Conservation (phyloP, 2,797 vertebrate species). For the Cyprinella venusta region DNA sequence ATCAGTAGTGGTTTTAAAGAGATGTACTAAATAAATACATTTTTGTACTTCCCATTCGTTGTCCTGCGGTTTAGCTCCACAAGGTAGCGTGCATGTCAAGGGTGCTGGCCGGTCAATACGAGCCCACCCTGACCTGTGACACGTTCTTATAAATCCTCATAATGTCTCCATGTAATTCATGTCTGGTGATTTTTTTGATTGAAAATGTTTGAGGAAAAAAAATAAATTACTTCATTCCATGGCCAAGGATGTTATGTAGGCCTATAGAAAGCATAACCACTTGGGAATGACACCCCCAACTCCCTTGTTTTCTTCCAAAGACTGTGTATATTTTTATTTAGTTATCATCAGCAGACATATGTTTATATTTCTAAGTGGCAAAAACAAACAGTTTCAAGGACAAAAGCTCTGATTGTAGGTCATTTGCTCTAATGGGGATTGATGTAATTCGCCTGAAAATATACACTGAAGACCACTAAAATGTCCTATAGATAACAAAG, state of each 20-base stretch:
- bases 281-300: background rate
- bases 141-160: background rate
- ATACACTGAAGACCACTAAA: slow-evolving; percentile 49
- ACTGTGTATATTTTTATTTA: background rate
- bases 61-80: no score
- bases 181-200: background rate
- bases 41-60: no score
- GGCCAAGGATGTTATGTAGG: background rate
- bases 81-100: no score
- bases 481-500: slow-evolving; percentile 49
- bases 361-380: slow-evolving; percentile 8
- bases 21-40: no score
- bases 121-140: no score
- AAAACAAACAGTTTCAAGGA: slow-evolving; percentile 35
- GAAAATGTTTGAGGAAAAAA: background rate
- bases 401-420: slow-evolving; percentile 43
- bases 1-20: no score
- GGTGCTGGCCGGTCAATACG: no score
- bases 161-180: background rate
- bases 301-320: background rate
- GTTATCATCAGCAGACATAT: slow-evolving; percentile 29
- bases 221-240: background rate
- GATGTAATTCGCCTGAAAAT: slow-evolving; percentile 46
- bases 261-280: background rate
- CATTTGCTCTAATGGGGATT: slow-evolving; percentile 30